phyloP scores from a whole-genome alignment of 1,140 invertebrate genomes.

The Liolophura sinensis region DNA sequence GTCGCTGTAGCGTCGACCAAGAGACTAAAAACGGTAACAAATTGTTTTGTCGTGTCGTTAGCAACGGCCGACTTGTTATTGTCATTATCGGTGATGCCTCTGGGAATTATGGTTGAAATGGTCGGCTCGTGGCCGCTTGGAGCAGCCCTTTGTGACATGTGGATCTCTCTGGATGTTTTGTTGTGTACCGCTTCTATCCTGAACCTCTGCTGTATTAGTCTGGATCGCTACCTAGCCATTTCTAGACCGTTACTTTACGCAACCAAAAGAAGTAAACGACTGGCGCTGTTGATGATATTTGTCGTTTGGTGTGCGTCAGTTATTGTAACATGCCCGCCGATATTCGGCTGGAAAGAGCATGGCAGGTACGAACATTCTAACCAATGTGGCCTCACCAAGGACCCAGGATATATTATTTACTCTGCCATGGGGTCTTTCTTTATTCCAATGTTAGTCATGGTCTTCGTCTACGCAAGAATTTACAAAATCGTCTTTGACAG shows the following conservation, averaged over 20 bases:
- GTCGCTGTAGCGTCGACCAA: slow-evolving; percentile 75
- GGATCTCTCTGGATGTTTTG: slow-evolving; percentile 98
- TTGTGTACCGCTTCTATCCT: slow-evolving; percentile 98
- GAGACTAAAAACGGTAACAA: slow-evolving; percentile 82
- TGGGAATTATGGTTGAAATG: slow-evolving; percentile 63
- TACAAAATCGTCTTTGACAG: slow-evolving; percentile 16
- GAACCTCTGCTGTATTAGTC: slow-evolving; percentile 95
- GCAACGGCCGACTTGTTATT: slow-evolving; percentile 95
- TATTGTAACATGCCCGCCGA: slow-evolving; percentile 94
- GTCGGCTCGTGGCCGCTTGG: slow-evolving; percentile 92
- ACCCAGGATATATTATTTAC: slow-evolving; percentile 66
- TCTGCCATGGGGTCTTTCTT: slow-evolving; percentile 93
- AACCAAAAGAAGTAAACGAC: slow-evolving; percentile 84
- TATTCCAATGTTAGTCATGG: slow-evolving; percentile 93
- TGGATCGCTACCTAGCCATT: slow-evolving; percentile 98
- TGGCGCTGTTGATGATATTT: slow-evolving; percentile 83
- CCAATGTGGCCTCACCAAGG: slow-evolving; percentile 28
- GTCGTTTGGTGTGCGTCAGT: slow-evolving; percentile 93
- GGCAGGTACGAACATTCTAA: slow-evolving; percentile 46
- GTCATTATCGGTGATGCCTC: slow-evolving; percentile 73
- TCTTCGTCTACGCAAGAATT: slow-evolving; percentile 93
- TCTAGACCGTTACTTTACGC: slow-evolving; percentile 97
- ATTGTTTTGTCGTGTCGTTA: slow-evolving; percentile 91
- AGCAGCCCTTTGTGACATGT: slow-evolving; percentile 93
- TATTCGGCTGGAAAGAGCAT: slow-evolving; percentile 85